Evolutionary conservation across 2,888 invertebrate genomes (phyloP).

Genomic region (Agrotis clavis): DNA sequence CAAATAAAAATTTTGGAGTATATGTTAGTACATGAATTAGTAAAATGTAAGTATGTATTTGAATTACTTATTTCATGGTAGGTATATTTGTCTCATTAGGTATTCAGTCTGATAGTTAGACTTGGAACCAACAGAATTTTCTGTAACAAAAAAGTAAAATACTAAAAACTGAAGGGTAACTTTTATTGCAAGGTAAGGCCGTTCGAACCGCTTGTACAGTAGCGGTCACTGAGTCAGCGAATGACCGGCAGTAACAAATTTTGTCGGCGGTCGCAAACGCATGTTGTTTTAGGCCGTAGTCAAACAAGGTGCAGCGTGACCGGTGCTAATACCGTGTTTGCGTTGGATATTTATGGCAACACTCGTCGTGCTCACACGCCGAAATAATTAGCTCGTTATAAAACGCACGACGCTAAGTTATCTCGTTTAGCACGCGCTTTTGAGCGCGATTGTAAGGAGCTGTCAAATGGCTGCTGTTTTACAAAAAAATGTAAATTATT

Average conservation of each 20-base stretch:
- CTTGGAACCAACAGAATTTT: neutral
- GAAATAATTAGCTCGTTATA: conserved; percentile 90
- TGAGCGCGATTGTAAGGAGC: conserved; percentile 52
- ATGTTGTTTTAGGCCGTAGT: conserved; percentile 90
- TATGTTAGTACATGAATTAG: neutral
- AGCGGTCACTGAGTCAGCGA: conserved; percentile 86
- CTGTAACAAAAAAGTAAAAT: neutral
- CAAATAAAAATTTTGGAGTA: neutral
- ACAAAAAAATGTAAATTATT: conserved; percentile 1
- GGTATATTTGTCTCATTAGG: neutral
- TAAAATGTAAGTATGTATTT: neutral
- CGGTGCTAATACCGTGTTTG: conserved; percentile 89
- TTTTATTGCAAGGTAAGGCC: conserved; percentile 29
- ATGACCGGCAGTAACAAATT: conserved; percentile 87
- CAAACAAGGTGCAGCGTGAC: conserved; percentile 89
- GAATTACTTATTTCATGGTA: neutral
- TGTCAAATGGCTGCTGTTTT: conserved; percentile 23
- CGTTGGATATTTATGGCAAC: conserved; percentile 88
- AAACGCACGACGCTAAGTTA: conserved; percentile 80
- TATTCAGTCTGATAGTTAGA: neutral
- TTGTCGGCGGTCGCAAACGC: conserved; percentile 86
- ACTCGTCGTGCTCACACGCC: conserved; percentile 81
- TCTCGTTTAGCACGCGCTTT: conserved; percentile 64
- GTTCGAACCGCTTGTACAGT: conserved; percentile 72
- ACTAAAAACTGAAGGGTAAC: neutral